Evolutionary conservation across 2,888 invertebrate genomes (phyloP).

Genomic region (Drosophila koepferae): DNA sequence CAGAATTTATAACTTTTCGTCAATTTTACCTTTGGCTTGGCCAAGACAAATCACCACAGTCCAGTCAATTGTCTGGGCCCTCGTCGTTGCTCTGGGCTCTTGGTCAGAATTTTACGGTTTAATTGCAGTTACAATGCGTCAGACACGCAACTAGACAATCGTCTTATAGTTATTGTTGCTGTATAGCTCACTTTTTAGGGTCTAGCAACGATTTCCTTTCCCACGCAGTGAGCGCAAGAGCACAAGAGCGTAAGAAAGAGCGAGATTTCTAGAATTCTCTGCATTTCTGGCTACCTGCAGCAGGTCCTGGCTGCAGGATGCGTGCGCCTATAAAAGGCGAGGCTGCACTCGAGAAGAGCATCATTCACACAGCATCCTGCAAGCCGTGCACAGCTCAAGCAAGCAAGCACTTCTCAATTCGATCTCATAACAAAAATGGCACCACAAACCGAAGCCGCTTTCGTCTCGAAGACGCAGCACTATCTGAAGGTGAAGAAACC

Average conservation of each 20-base stretch:
- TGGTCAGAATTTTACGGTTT: conserved; percentile 76
- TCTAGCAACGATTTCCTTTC: conserved; percentile 70
- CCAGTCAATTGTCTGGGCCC: conserved; percentile 43
- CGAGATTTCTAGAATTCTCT: conserved; percentile 61
- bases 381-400: conserved; percentile 60
- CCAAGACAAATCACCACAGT: conserved; percentile 46
- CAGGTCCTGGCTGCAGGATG: conserved; percentile 66
- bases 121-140: conserved; percentile 68
- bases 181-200: conserved; percentile 38
- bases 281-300: conserved; percentile 60
- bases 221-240: conserved; percentile 59
- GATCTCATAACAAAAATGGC: conserved; percentile 58
- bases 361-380: conserved; percentile 76
- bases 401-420: conserved; percentile 27
- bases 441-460: conserved; percentile 55
- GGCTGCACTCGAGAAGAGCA: conserved; percentile 56
- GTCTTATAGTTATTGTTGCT: conserved; percentile 41
- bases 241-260: conserved; percentile 20
- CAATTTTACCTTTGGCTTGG: conserved; percentile 15
- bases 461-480: conserved; percentile 92
- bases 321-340: conserved; percentile 67
- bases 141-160: conserved; percentile 70
- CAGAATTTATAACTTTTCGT: conserved; percentile 20
- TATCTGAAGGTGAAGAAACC: conserved; percentile 97
- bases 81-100: conserved; percentile 25